Evolutionary conservation across 2,888 invertebrate species (phyloP), one percentile per base, ranked within the genome.

Genomic region (Dromius quadrimaculatus): DNA sequence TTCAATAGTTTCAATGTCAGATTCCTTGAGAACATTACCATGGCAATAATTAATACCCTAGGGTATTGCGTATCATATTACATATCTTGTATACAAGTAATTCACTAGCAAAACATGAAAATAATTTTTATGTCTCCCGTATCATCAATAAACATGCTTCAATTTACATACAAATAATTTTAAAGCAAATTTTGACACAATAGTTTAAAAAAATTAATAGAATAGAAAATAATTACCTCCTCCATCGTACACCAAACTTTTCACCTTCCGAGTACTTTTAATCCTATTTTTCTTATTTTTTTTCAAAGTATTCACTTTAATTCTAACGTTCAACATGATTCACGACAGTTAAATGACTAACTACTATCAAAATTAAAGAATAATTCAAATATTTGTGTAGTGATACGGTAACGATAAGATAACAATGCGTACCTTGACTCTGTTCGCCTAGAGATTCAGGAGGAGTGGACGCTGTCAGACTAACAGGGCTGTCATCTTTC

Each of bases 401-500:
- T 11, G 47, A 11, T 47, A 47, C 23, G 22, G n/a, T n/a, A 54
- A 6, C 11, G 57, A 57, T 57, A 57, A 32, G 59, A 59, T 34
- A 59, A 59, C 2, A 15, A 1, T 2, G 20, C 82, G 81, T 79
- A 84, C 85, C 84, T 82, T 84, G 84, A 77, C 82, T 83, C 66
- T 77, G 76, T 69, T 83, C 83, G 54, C 80, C 80, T 59, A 82
- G 76, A 43, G 83, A 83, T 72, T 83, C 84, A 9, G 84, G 83
- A 28, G 84, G 84, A 59, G 84, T 84, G 70, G 84, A 82, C 66
- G 50, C 28, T 28, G 4, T 8, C 8, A 79, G 79, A 75, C 81
- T 84, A 76, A 82, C 74, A 72, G 76, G n/a, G n/a, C n/a, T n/a
- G n/a, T 82, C 82, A 47, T 84, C 83, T 76, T 84, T 83, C 74